Percentiles rank a stretch among this genome's conserved stretches.
These are phyloP conservation scores for Leucophenga varia DNA, from an alignment of 1,140 invertebrate species.

Conservation along the genomic window DNA sequence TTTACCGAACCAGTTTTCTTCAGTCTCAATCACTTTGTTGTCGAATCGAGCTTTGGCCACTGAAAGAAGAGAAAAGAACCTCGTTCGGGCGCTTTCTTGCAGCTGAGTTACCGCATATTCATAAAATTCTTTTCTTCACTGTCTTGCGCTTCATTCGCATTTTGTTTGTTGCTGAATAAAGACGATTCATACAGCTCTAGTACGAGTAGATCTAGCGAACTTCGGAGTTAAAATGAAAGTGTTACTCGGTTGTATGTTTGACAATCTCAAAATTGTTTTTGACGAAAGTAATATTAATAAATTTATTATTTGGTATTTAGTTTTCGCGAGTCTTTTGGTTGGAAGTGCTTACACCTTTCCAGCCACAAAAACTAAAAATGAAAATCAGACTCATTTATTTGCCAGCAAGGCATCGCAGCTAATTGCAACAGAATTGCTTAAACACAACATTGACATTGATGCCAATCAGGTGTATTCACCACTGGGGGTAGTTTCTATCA, in stretches of 20 bases:
- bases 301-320: too few relatives aligned
- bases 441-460: constrained; percentile 58
- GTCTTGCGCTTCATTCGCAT: constrained; percentile 51
- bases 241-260: constrained; percentile 19
- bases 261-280: too few relatives aligned
- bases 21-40: too few relatives aligned
- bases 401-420: constrained; percentile 43
- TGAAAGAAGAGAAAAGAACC: too few relatives aligned
- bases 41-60: too few relatives aligned
- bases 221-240: constrained; percentile 30
- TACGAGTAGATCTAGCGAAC: constrained; percentile 17
- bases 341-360: constrained; percentile 21
- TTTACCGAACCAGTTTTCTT: too few relatives aligned
- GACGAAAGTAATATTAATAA: too few relatives aligned
- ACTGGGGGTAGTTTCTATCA: constrained; percentile 62
- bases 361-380: constrained; percentile 1
- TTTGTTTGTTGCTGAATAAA: constrained; percentile 10
- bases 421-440: constrained; percentile 45
- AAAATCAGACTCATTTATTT: constrained; percentile 27
- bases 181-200: constrained; percentile 27
- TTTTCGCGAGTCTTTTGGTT: too few relatives aligned
- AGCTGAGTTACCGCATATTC: constrained; percentile 15
- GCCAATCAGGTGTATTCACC: constrained; percentile 67
- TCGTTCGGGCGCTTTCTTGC: constrained; percentile 14
- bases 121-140: constrained; percentile 52